Evolutionary conservation across 35 echinoderm and acorn worm species (phyloP).

Genomic region (Amphiura filiformis): DNA sequence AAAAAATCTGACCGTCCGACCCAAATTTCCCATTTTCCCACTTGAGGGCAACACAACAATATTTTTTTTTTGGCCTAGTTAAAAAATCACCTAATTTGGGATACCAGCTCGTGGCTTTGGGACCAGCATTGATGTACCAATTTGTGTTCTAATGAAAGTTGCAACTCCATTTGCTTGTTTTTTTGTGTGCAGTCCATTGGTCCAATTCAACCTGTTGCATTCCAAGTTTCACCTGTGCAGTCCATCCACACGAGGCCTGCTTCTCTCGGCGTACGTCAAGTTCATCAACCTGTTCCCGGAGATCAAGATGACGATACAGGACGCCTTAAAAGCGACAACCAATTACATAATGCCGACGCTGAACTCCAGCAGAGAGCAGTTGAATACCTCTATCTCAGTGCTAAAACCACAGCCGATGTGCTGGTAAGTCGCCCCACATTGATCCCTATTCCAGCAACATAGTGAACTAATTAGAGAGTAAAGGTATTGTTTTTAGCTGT

Average conservation of each 20-base stretch:
- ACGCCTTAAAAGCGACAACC: slow-evolving; percentile 95
- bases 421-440: slow-evolving; percentile 79
- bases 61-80: no score
- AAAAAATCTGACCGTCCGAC: no score
- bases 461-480: no score
- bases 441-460: not conserved
- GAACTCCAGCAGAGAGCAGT: slow-evolving; percentile 99
- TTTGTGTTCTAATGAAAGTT: no score
- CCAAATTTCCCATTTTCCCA: no score
- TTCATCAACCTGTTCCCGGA: slow-evolving; percentile 99
- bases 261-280: slow-evolving; percentile 98
- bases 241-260: slow-evolving; percentile 80
- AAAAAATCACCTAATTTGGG: no score
- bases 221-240: slow-evolving; percentile 99
- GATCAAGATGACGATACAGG: slow-evolving; percentile 95
- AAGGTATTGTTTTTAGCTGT: no score
- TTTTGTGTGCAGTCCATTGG: slow-evolving; percentile 67
- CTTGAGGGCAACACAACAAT: no score
- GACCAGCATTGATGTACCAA: no score
- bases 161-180: not conserved
- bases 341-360: slow-evolving; percentile 95
- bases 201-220: slow-evolving; percentile 99
- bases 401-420: slow-evolving; percentile 80
- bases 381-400: slow-evolving; percentile 90
- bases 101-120: no score